Percentiles rank a stretch among this genome's conserved stretches.
Conservation (phyloP, 1,140 invertebrate species). For the Drosophila elegans region DNA sequence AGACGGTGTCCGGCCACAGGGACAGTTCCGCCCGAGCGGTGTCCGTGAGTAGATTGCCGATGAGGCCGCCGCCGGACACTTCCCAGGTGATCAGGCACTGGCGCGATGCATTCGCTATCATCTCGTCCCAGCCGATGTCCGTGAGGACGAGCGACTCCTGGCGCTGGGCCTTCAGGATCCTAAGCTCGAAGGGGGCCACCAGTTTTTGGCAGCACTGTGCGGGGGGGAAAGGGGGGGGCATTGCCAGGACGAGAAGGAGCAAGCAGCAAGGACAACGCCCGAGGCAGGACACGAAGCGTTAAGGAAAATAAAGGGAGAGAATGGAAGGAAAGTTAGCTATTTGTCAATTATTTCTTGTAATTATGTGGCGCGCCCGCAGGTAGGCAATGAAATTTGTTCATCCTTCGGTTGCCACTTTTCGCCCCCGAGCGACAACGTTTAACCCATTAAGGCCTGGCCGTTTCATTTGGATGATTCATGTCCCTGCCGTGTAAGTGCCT, state of each 20-base stretch:
- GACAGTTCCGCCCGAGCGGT: conserved; percentile 91
- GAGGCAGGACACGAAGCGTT: conserved; percentile 13
- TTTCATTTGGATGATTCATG: conserved; percentile 24
- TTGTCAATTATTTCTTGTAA: conserved; percentile 49
- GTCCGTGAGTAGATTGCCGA: conserved; percentile 93
- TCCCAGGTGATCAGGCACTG: conserved; percentile 93
- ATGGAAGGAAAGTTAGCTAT: conserved; percentile 38
- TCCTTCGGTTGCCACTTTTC: conserved; percentile 30
- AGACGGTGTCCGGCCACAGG: conserved; percentile 92
- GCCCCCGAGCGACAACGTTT: conserved; percentile 22
- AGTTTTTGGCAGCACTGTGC: conserved; percentile 73
- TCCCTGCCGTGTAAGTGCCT: conserved; percentile 18
- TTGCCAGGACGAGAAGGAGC: not conserved
- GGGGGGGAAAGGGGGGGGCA: not conserved
- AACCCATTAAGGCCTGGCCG: conserved; percentile 29
- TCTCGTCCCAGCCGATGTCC: conserved; percentile 89
- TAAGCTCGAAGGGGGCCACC: conserved; percentile 60
- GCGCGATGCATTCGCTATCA: conserved; percentile 86
- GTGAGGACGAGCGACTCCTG: conserved; percentile 88
- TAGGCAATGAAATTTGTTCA: conserved; percentile 44
- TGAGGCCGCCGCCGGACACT: conserved; percentile 92
- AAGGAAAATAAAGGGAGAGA: not conserved
- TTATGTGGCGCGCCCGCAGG: conserved; percentile 42
- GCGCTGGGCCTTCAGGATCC: conserved; percentile 67
- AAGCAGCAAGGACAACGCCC: conserved; percentile 27